Conservation (phyloP, 2,113 vertebrate genomes). For the Gnathonemus longibarbis region DNA sequence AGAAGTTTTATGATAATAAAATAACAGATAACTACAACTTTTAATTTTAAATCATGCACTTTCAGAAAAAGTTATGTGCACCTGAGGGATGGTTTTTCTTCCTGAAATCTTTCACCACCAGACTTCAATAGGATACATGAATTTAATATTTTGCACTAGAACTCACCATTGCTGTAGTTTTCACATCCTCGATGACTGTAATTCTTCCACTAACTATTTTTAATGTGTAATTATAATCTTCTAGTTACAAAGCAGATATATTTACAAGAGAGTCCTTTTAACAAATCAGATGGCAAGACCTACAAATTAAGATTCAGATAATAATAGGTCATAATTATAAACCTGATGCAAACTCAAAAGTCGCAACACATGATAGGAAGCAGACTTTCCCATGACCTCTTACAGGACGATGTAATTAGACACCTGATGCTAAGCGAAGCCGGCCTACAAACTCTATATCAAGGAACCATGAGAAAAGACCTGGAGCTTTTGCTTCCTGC, state of each 20-base stretch:
- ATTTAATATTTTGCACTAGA: background rate
- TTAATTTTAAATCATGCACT: background rate
- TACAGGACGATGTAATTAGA: background rate
- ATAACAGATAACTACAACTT: background rate
- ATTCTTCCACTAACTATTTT: background rate
- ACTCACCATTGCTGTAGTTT: background rate
- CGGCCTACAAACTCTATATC: background rate
- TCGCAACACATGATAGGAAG: background rate
- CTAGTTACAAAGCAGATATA: background rate
- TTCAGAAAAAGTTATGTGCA: background rate
- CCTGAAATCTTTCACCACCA: background rate
- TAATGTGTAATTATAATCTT: background rate
- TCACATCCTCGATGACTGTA: background rate
- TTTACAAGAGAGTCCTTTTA: background rate
- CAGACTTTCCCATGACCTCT: background rate
- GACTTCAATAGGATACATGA: background rate
- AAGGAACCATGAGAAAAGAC: background rate
- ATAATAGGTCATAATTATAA: background rate
- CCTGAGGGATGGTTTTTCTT: background rate
- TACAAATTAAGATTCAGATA: background rate
- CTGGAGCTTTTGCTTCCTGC: background rate
- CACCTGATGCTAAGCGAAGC: background rate
- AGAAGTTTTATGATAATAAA: background rate
- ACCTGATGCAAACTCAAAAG: background rate
- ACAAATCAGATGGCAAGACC: background rate